Percentiles rank a stretch among this genome's conserved stretches.
Evolutionary conservation across 2,888 invertebrate genomes (phyloP).

Genomic region (Tachina lurida): DNA sequence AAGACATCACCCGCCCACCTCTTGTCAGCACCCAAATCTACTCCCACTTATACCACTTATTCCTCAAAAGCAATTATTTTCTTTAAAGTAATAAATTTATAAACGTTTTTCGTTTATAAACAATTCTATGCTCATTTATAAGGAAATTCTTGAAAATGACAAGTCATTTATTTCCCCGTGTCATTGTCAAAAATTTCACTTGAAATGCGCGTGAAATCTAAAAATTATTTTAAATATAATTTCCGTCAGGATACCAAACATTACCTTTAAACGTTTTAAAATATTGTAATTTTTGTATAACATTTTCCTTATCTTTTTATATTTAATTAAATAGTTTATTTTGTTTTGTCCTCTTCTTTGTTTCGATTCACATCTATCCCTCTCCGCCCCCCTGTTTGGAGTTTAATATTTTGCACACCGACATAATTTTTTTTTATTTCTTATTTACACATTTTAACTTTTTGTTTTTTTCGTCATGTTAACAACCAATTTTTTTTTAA

Average conservation of each 20-base stretch:
- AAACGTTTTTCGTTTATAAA: neutral
- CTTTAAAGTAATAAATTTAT: neutral
- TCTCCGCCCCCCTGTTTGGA: conserved; percentile 74
- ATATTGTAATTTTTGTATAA: conserved; percentile 73
- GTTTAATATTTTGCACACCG: conserved; percentile 38
- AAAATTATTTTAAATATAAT: conserved; percentile 36
- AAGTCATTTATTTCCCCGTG: conserved; percentile 12
- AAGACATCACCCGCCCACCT: neutral
- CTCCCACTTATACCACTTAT: neutral
- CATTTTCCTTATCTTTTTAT: conserved; percentile 68
- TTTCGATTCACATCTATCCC: conserved; percentile 78
- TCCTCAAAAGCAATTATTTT: neutral
- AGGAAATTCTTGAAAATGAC: conserved; percentile 34
- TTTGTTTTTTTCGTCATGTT: conserved; percentile 14
- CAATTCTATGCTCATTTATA: conserved; percentile 6
- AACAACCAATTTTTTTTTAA: conserved; percentile 46
- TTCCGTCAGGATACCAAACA: conserved; percentile 46
- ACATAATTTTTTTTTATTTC: too few species aligned
- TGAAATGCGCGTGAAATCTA: neutral
- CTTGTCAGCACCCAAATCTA: neutral
- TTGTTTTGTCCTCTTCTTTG: conserved; percentile 78
- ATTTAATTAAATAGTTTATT: conserved; percentile 41
- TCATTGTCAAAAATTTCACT: conserved; percentile 18
- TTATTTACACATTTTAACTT: conserved; percentile 1
- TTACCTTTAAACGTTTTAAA: conserved; percentile 3